Evolutionary conservation across 2,888 invertebrate species (phyloP).

Genomic region (Drosophila setosimentum): DNA sequence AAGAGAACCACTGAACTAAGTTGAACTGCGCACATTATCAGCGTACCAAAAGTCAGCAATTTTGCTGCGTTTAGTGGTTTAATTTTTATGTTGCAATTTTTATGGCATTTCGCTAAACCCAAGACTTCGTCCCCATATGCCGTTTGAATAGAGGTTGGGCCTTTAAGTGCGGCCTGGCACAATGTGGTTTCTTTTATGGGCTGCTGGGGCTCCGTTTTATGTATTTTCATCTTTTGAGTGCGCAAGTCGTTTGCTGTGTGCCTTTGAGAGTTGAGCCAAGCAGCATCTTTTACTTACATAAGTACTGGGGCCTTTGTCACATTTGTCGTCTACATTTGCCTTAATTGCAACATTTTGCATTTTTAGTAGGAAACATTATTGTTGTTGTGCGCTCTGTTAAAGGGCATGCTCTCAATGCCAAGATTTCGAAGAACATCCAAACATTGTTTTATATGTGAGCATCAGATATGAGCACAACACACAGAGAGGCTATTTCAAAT

Average conservation of each 20-base stretch:
- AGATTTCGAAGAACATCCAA: not conserved
- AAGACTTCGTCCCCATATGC: constrained; percentile 35
- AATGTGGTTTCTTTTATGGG: constrained; percentile 78
- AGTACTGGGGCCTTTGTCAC: constrained; percentile 58
- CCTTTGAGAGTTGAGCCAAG: constrained; percentile 44
- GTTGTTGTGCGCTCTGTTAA: constrained; percentile 35
- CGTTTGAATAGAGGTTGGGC: constrained; percentile 31
- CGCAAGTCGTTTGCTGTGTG: constrained; percentile 56
- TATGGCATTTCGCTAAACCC: constrained; percentile 54
- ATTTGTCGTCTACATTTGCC: constrained; percentile 48
- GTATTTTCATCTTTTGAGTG: constrained; percentile 77
- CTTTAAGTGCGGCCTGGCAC: constrained; percentile 70
- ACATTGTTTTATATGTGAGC: not conserved
- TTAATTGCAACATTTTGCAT: constrained; percentile 69
- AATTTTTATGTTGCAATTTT: constrained; percentile 76
- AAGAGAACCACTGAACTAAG: constrained; percentile 13
- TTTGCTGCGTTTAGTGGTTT: constrained; percentile 76
- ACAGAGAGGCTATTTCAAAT: not conserved
- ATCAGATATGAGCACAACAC: not conserved
- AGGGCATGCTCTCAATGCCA: constrained; percentile 8
- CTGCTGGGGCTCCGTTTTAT: constrained; percentile 69
- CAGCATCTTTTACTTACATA: constrained; percentile 47
- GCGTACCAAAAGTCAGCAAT: constrained; percentile 50
- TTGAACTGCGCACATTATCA: constrained; percentile 39
- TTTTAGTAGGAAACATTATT: constrained; percentile 32